Base-by-base conservation (phyloP, 2,113 vertebrate species). In the Dissostichus mawsoni region DNA sequence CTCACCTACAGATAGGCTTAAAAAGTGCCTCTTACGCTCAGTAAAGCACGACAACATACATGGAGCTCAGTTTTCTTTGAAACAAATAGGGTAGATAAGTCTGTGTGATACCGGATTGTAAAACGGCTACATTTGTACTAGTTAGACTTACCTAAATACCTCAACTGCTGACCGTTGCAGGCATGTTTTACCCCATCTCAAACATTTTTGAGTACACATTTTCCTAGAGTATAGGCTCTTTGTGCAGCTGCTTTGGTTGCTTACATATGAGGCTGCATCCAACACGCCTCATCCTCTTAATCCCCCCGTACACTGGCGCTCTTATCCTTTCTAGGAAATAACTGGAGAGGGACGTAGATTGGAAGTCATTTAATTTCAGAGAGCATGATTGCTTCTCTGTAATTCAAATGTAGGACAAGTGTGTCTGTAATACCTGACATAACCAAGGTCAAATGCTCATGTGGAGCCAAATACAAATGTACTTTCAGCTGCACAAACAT, bases 281-380 rank as follows among this genome's bases (percentile, higher is more conserved):
- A 62, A 78, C 73, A 8, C 2, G 20, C 10, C 47, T 72, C 16
- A 56, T 52, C 50, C 50, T 45, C 36, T 13, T 56, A 4, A 36
- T 44, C 59, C 58, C 57, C 36, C 47, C 47, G 53, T 59, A 33
- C 53, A 11, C 48, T 16, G 69, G 8, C 12, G 29, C 41, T 36
- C 41, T 69, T 41, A 69, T 69, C 57, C 63, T 74, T 41, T 69
- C 58, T 45, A 65, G 71, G 33, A 70, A 78, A 69, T 52, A n/a
- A n/a, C 52, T 55, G 18, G 29, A 44, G 23, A 44, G 23, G 48
- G 29, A 20, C 20, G 29, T n/a, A 1, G 45, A 67, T 17, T 51
- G 29, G 33, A 61, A 68, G 8, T 52, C 12, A 36, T 69, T 48
- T 74, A 13, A 55, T 69, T 48, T 74, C 36, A 62, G 33, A 36